A percentile compares a stretch with the other conserved stretches of the same genome.
Conservation (phyloP, 2,888 invertebrate genomes). For the Cheilosia impressa region DNA sequence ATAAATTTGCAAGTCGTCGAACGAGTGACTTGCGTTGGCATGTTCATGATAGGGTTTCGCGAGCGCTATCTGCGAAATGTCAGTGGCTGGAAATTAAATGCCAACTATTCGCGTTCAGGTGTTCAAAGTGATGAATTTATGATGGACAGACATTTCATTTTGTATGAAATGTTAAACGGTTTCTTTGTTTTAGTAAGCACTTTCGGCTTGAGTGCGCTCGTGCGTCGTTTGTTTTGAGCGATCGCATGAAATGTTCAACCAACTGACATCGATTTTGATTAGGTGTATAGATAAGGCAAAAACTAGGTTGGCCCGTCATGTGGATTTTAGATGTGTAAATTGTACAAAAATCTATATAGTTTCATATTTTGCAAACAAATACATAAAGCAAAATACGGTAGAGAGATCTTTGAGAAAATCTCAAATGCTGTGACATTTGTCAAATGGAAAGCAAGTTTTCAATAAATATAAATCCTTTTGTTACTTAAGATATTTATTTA, state of each 20-base stretch:
- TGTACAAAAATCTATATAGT: no score
- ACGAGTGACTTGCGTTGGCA: slow-evolving; percentile 65
- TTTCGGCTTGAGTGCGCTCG: slow-evolving; percentile 45
- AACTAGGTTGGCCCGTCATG: not conserved
- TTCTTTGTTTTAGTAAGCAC: slow-evolving; percentile 22
- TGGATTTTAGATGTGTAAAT: not conserved
- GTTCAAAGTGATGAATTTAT: slow-evolving; percentile 72
- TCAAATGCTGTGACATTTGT: no score
- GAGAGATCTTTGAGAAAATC: no score
- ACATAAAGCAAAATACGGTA: no score
- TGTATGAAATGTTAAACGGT: slow-evolving; percentile 44
- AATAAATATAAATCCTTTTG: no score
- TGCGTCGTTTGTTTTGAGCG: slow-evolving; percentile 4
- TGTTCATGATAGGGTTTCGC: slow-evolving; percentile 38
- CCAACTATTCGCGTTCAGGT: slow-evolving; percentile 68
- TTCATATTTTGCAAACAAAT: no score
- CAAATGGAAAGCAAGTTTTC: no score
- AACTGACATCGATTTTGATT: slow-evolving; percentile 20
- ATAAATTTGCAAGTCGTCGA: slow-evolving; percentile 72
- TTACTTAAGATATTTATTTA: no score
- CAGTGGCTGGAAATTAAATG: slow-evolving; percentile 57
- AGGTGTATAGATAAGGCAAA: not conserved
- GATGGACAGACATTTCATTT: slow-evolving; percentile 55
- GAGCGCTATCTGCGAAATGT: slow-evolving; percentile 52
- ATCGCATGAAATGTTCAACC: slow-evolving; percentile 8